Evolutionary conservation across 1,140 invertebrate genomes (phyloP).

Genomic region (Macrostomum lignano): DNA sequence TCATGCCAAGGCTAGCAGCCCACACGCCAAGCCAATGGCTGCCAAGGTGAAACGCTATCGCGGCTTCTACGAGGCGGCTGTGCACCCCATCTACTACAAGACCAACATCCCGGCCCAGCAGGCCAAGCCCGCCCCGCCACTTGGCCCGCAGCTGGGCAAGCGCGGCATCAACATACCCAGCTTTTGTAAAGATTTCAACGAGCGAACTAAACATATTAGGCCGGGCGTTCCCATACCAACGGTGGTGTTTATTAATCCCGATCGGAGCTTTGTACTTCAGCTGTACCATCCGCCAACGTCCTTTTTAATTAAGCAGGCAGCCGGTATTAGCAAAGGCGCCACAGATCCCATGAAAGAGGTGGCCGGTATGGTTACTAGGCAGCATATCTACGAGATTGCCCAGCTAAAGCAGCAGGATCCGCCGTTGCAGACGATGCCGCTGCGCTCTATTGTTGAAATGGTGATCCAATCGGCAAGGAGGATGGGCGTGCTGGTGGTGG

Average conservation of each 20-base stretch:
- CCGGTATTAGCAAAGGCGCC: slow-evolving; percentile 52
- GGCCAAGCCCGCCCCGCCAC: slow-evolving; percentile 51
- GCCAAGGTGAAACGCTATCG: too few species aligned
- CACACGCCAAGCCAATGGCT: too few species aligned
- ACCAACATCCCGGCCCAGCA: slow-evolving; percentile 55
- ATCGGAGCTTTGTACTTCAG: slow-evolving; percentile 50
- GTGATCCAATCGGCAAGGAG: too few species aligned
- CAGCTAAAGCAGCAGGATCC: slow-evolving; percentile 65
- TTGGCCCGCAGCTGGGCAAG: slow-evolving; percentile 72
- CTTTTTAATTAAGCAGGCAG: slow-evolving; percentile 72
- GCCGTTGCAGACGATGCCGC: slow-evolving; percentile 34
- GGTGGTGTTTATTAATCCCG: slow-evolving; percentile 46
- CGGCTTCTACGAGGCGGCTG: too few species aligned
- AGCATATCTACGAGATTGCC: slow-evolving; percentile 94
- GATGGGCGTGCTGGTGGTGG: too few species aligned
- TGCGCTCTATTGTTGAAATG: too few species aligned
- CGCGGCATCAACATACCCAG: slow-evolving; percentile 70
- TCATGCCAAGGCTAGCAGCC: too few species aligned
- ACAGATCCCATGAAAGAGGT: slow-evolving; percentile 44
- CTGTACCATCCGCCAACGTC: slow-evolving; percentile 54
- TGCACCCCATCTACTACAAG: slow-evolving; percentile 29
- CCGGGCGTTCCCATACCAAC: slow-evolving; percentile 63
- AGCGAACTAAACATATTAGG: slow-evolving; percentile 62
- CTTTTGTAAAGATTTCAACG: slow-evolving; percentile 96
- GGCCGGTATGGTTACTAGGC: slow-evolving; percentile 61